A percentile compares a stretch with the other conserved stretches of the same genome.
These are phyloP conservation scores for Cephus runcator DNA, from an alignment of 2,888 invertebrate species.

Conservation along the genomic window DNA sequence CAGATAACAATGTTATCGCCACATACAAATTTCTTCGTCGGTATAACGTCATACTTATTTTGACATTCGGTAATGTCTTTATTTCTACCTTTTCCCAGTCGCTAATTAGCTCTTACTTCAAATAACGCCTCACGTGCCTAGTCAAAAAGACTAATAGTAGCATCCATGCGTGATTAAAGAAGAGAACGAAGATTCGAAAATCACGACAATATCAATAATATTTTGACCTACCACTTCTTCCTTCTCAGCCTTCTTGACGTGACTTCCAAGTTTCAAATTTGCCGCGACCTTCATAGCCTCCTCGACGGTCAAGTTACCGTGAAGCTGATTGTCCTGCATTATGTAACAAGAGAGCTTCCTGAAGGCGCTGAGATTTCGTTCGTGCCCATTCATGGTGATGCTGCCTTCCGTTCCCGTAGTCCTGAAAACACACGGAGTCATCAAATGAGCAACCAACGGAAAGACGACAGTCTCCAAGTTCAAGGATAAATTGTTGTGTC, in stretches of 20 bases:
- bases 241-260: constrained; percentile 77
- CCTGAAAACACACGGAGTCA: constrained; percentile 65
- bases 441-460: neutral
- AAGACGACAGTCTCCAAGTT: neutral
- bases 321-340: constrained; percentile 95
- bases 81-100: too few species aligned
- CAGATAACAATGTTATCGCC: too few species aligned
- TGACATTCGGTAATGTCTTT: too few species aligned
- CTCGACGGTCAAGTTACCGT: constrained; percentile 90
- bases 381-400: constrained; percentile 86
- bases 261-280: constrained; percentile 84
- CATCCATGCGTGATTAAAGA: too few species aligned
- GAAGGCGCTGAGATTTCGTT: constrained; percentile 86
- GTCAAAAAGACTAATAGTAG: too few species aligned
- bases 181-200: neutral
- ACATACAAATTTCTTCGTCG: too few species aligned
- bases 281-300: constrained; percentile 96
- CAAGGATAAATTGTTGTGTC: constrained; percentile 20
- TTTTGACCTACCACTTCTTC: constrained; percentile 81
- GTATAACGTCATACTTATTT: too few species aligned
- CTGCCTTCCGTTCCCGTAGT: constrained; percentile 84
- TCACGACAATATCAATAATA: neutral
- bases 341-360: constrained; percentile 95
- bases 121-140: too few species aligned
- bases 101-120: too few species aligned